Evolutionary conservation across 2,113 vertebrate species (phyloP).

Genomic region (Tetraodon nigroviridis): DNA sequence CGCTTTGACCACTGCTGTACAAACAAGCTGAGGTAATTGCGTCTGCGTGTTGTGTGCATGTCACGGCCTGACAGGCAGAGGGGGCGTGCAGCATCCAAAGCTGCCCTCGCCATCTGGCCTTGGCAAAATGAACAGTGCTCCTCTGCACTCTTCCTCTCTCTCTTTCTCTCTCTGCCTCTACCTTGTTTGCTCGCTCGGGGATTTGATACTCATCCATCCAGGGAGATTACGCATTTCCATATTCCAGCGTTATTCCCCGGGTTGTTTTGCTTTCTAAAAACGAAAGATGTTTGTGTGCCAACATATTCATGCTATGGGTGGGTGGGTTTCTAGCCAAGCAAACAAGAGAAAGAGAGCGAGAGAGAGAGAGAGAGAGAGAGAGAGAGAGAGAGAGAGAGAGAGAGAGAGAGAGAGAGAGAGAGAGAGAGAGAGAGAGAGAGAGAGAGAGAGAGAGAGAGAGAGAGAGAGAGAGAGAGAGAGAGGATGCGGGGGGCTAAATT

Average conservation of each 20-base stretch:
- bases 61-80: slow-evolving; percentile 50
- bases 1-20: slow-evolving; percentile 32
- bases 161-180: slow-evolving; percentile 23
- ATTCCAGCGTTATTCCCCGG: slow-evolving; percentile 59
- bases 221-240: slow-evolving; percentile 66
- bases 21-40: slow-evolving; percentile 60
- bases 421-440: not conserved
- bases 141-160: slow-evolving; percentile 20
- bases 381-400: not conserved
- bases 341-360: not conserved
- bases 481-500: not conserved
- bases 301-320: slow-evolving; percentile 38
- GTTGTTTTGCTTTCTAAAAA: slow-evolving; percentile 72
- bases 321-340: slow-evolving; percentile 21
- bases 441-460: not conserved
- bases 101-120: slow-evolving; percentile 72
- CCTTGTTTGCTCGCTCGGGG: slow-evolving; percentile 33
- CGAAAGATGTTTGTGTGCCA: slow-evolving; percentile 50
- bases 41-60: slow-evolving; percentile 38
- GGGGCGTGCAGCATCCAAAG: slow-evolving; percentile 60
- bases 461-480: not conserved
- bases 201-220: slow-evolving; percentile 66
- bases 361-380: not conserved
- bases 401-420: not conserved
- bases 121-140: slow-evolving; percentile 66